phyloP scores from a whole-genome alignment of 2,797 vertebrate species.

The Anguilla pacifica region DNA sequence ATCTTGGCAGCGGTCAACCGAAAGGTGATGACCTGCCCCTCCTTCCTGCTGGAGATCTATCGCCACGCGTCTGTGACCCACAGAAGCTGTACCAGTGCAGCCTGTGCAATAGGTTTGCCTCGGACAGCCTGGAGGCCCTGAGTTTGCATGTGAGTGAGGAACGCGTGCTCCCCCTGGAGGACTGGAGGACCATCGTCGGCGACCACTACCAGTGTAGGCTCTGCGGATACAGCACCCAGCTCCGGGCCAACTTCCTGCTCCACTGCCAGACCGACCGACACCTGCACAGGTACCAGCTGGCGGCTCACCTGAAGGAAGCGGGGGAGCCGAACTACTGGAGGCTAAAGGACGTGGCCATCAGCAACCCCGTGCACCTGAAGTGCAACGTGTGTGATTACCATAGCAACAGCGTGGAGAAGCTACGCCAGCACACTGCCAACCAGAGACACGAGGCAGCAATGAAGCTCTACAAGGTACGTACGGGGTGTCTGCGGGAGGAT shows the following conservation, averaged over 20 bases:
- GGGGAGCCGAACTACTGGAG: constrained; percentile 98
- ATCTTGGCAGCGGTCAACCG: constrained; percentile 94
- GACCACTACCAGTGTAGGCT: constrained; percentile 99
- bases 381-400: constrained; percentile 99
- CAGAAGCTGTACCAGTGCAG: constrained; percentile 99
- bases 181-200: constrained; percentile 96
- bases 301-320: constrained; percentile 98
- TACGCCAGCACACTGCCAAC: constrained; percentile 94
- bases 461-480: constrained; percentile 97
- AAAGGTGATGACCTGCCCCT: constrained; percentile 96
- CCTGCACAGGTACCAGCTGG: constrained; percentile 99
- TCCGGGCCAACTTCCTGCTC: constrained; percentile 99
- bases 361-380: constrained; percentile 98
- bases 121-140: constrained; percentile 98
- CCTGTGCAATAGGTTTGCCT: constrained; percentile 98
- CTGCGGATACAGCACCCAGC: constrained; percentile 99
- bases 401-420: constrained; percentile 99
- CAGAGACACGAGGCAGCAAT: constrained; percentile 93
- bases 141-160: constrained; percentile 91
- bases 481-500: constrained; percentile 21
- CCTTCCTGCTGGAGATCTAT: constrained; percentile 92
- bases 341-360: constrained; percentile 98
- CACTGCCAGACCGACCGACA: constrained; percentile 99
- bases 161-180: constrained; percentile 93
- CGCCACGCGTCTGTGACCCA: constrained; percentile 96